Base-by-base conservation (phyloP, 2,113 vertebrate genomes). In the Nesoenas mayeri region DNA sequence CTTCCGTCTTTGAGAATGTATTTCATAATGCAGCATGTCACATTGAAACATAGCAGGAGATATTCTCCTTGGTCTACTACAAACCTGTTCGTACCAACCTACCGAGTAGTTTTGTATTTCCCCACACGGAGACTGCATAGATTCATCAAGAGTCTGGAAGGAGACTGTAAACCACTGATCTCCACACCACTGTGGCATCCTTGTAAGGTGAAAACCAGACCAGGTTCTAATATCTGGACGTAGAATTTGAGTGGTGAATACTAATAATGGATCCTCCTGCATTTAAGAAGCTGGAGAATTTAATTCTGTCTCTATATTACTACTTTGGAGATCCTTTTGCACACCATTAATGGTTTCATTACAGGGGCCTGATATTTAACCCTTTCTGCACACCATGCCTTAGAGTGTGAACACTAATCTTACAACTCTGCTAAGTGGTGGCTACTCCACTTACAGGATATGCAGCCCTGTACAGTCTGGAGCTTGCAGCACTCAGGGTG, bases 1-100 rank as follows among this genome's bases (percentile, higher is more conserved):
- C 65, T 93, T 96, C 93, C 9, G 22, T 90, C 92, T 91, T 75
- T 91, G 57, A 94, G 86, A 81, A 81, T 0, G 4, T 81, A 79
- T 87, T 93, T 89, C 61, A 81, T 72, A 88, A 67, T 36, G 67
- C 61, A 79, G 57, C 22, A 38, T 32, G 31, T 64, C 88, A 92
- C 54, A 75, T 2, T 79, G 77, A 90, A 91, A 84, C 19, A 34
- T 15, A 65, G 56, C 77, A 87, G 47, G 28, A 79, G 36, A 72
- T 58, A n/a, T 57, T 61, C 21, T 69, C 40, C 44, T 54, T 19
- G 22, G 9, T 87, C 54, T 85, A 87, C 79, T 67, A 81, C 36
- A 91, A 61, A 89, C 66, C 25, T 42, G 22, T 75, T 91, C 7
- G 10, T 62, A 67, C 19, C 57, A 75, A 14, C 15, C 29, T 74